phyloP scores from a whole-genome alignment of 2,113 vertebrate species.

The Aldabrachelys gigantea region DNA sequence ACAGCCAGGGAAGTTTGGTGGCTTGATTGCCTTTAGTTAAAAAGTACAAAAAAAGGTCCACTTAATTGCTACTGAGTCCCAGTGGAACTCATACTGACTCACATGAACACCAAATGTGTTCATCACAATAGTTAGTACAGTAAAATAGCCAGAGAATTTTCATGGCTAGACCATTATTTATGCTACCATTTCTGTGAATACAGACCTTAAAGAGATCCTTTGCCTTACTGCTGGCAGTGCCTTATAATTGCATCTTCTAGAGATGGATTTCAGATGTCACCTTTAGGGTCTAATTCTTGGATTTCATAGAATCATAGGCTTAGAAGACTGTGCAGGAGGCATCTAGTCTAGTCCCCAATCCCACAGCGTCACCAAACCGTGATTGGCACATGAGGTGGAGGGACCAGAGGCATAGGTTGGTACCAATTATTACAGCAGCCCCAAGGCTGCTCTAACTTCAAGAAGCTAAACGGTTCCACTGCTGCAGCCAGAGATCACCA shows the following conservation, averaged over 20 bases:
- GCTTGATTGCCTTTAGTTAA: background rate
- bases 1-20: rapidly evolving
- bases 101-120: background rate
- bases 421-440: rapidly evolving
- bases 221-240: rapidly evolving
- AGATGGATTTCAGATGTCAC: background rate
- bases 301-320: background rate
- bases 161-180: rapidly evolving
- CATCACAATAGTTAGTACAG: background rate
- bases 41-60: background rate
- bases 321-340: background rate
- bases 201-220: background rate
- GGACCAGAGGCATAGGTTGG: rapidly evolving
- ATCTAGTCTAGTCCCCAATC: background rate
- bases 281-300: conserved; percentile 27
- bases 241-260: background rate
- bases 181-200: background rate
- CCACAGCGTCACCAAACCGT: background rate
- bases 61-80: background rate
- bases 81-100: background rate
- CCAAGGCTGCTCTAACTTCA: rapidly evolving
- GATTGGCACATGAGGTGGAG: conserved; percentile 12
- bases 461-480: rapidly evolving
- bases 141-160: background rate
- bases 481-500: rapidly evolving